These are phyloP conservation scores for Cephus nigrinus DNA, from an alignment of 2,888 invertebrate genomes.

Conservation along the genomic window DNA sequence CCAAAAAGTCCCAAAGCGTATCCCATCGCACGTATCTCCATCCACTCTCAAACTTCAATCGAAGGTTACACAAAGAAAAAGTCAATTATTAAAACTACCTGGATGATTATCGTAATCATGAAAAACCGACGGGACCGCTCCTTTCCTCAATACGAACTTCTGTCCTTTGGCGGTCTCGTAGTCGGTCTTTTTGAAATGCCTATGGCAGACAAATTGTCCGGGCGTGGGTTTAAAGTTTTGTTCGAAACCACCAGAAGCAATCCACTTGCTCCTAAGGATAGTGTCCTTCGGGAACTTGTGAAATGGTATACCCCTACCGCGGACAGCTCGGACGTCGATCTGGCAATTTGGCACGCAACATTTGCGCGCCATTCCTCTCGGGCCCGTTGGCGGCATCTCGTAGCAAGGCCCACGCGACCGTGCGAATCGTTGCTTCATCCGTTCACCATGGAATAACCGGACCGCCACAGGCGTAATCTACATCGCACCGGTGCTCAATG, in stretches of 20 bases:
- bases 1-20: neutral
- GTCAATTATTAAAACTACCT: slow-evolving; percentile 33
- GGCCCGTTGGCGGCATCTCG: slow-evolving; percentile 37
- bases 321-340: slow-evolving; percentile 72
- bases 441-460: neutral
- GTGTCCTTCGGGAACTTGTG: slow-evolving; percentile 80
- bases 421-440: slow-evolving; percentile 49
- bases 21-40: neutral
- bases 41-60: neutral
- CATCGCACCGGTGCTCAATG: neutral
- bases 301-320: slow-evolving; percentile 79
- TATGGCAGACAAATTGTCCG: slow-evolving; percentile 77
- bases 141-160: slow-evolving; percentile 78
- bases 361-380: slow-evolving; percentile 72
- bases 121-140: slow-evolving; percentile 80
- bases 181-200: slow-evolving; percentile 80
- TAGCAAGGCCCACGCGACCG: slow-evolving; percentile 44
- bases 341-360: slow-evolving; percentile 75
- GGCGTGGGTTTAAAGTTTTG: slow-evolving; percentile 69
- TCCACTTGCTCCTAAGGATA: slow-evolving; percentile 73
- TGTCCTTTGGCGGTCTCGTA: slow-evolving; percentile 78
- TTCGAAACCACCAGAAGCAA: slow-evolving; percentile 72
- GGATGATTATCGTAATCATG: slow-evolving; percentile 64
- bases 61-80: neutral
- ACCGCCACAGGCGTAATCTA: neutral